Percentiles rank a stretch among this genome's conserved stretches.
Evolutionary conservation across 1,140 invertebrate species (phyloP).

Genomic region (Aphaenogaster ashmeadi): DNA sequence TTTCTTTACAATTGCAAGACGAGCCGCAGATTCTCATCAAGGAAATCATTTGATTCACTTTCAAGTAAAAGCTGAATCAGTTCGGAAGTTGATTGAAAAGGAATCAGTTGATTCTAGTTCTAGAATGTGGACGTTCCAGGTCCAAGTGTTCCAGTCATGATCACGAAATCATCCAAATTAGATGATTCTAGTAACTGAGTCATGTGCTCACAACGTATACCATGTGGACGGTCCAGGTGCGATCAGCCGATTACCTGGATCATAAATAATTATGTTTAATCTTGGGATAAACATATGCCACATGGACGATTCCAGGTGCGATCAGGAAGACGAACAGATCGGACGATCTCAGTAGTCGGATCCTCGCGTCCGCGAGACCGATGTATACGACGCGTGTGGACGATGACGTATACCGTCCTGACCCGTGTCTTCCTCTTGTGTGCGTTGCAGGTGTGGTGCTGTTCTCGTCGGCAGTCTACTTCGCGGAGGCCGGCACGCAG

Average conservation of each 20-base stretch:
- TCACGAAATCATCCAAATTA: constrained; percentile 35
- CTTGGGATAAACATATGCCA: not conserved
- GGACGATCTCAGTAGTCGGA: constrained; percentile 42
- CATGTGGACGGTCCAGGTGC: not conserved
- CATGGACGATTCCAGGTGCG: not conserved
- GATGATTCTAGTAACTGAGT: constrained; percentile 14
- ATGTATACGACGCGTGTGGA: constrained; percentile 60
- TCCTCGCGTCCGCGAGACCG: constrained; percentile 43
- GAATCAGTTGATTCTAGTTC: constrained; percentile 26
- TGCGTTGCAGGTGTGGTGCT: constrained; percentile 98
- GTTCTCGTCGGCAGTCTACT: constrained; percentile 99
- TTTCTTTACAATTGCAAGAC: not conserved
- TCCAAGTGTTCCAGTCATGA: constrained; percentile 31
- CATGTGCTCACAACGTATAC: not conserved
- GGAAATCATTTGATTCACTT: not conserved
- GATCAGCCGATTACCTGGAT: constrained; percentile 47
- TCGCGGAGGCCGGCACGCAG: constrained; percentile 98
- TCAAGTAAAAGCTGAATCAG: not conserved
- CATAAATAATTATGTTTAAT: constrained; percentile 20
- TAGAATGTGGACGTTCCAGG: constrained; percentile 28
- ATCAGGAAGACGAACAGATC: constrained; percentile 29
- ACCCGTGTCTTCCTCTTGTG: constrained; percentile 77
- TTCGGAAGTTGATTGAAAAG: constrained; percentile 3
- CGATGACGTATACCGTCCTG: constrained; percentile 69
- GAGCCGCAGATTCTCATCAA: not conserved